A percentile compares a stretch with the other conserved stretches of the same genome.
Evolutionary conservation across 2,888 invertebrate genomes (phyloP).

Genomic region (Andrena marginata): DNA sequence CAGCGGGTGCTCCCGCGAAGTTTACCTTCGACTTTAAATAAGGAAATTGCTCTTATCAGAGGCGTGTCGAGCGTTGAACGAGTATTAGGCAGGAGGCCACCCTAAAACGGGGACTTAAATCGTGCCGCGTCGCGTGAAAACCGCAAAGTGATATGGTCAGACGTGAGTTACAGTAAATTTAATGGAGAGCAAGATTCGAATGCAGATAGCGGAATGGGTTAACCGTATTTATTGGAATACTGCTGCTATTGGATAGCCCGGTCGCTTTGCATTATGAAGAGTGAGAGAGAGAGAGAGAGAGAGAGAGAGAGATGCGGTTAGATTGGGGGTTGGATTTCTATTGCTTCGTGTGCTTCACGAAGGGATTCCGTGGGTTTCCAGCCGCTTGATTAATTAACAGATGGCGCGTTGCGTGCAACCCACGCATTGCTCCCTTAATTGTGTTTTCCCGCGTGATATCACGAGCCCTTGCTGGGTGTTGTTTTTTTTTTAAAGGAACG

Average conservation of each 20-base stretch:
- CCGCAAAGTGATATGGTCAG: constrained; percentile 45
- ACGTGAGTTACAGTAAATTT: constrained; percentile 32
- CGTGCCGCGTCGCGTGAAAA: constrained; percentile 25
- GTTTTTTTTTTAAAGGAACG: background rate
- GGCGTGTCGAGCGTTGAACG: background rate
- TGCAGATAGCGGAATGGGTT: constrained; percentile 43
- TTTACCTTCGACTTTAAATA: background rate
- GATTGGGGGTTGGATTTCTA: constrained; percentile 43
- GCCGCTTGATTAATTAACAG: constrained; percentile 45
- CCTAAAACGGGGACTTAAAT: constrained; percentile 22
- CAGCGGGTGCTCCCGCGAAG: too few relatives aligned
- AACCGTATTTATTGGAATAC: constrained; percentile 56
- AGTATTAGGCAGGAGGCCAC: background rate
- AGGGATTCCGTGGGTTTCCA: background rate
- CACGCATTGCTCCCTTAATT: background rate
- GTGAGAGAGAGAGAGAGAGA: background rate
- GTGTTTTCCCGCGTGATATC: background rate
- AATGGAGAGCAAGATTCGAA: constrained; percentile 46
- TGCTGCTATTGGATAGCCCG: constrained; percentile 34
- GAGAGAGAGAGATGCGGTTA: constrained; percentile 41
- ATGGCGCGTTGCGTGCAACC: background rate
- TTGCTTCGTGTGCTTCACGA: constrained; percentile 18
- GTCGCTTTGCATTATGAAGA: constrained; percentile 58
- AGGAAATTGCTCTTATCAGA: background rate
- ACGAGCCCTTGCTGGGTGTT: background rate